Evolutionary conservation across 2,797 vertebrate genomes (phyloP), one percentile per base, ranked within the genome.

Genomic region (Melanotaenia parkinsoni): DNA sequence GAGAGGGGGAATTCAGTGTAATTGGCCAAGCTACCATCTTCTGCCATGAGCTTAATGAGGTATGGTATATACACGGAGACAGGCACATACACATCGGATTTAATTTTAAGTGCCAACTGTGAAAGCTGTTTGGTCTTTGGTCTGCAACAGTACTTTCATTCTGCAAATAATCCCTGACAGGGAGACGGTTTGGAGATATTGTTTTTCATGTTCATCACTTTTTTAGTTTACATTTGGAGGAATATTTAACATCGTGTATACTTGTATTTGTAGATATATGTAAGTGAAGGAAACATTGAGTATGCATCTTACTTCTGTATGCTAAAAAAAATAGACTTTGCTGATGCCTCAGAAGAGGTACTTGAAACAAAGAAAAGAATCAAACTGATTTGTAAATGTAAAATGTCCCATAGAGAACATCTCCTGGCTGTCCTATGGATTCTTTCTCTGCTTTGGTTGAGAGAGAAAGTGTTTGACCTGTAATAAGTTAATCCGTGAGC

Each of bases 401-500:
- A 88, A 83, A 56, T 61, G 71, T 70, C 56, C 45, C 60, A 5
- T 65, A 75, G 74, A 86, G 81, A 80, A 76, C 66, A 68, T 86
- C 61, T 85, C 77, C 72, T 81, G 78, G 63, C 65, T 60, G 71
- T 74, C 77, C 76, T 81, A 75, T 85, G 63, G 67, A 77, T 58
- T 80, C 70, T 28, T 54, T 72, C 61, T 14, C 66, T 45, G 63
- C 76, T 66, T 75, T 76, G 59, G 67, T 66, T 43, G 45, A 63
- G 74, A 70, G 65, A 74, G 76, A 75, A 79, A 64, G 76, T 50
- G 85, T 74, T 68, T 33, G 59, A 79, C 67, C 81, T 84, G 87
- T 90, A 91, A 93, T 92, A 84, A 92, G 85, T 89, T 92, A 90
- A 91, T 93, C 91, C 84, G 6, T 74, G 88, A 73, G 77, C 77